phyloP scores from a whole-genome alignment of 2,888 invertebrate species.

The Cacoxenus indagator region DNA sequence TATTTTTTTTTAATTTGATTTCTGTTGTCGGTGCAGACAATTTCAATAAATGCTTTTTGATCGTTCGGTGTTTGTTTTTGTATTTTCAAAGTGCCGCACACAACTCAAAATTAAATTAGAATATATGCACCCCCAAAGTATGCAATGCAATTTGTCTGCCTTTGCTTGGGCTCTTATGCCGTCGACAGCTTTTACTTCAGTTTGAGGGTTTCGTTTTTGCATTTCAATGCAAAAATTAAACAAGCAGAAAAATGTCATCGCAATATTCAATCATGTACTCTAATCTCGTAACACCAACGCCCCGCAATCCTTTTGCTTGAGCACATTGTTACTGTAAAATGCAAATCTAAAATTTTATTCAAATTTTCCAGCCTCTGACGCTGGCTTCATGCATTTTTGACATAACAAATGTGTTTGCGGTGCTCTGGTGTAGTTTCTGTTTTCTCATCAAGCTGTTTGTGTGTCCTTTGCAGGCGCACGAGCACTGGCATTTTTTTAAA shows the following conservation, averaged over 20 bases:
- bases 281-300: neutral
- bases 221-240: neutral
- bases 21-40: neutral
- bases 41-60: neutral
- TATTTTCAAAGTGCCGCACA: neutral
- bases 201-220: neutral
- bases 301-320: neutral
- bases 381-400: neutral
- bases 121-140: neutral
- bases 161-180: too few relatives aligned
- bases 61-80: neutral
- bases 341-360: slow-evolving; percentile 6
- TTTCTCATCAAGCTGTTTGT: neutral
- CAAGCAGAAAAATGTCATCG: neutral
- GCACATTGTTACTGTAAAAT: neutral
- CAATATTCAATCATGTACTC: neutral
- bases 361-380: slow-evolving; percentile 3
- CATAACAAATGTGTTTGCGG: neutral
- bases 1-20: neutral
- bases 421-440: neutral
- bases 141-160: neutral
- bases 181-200: neutral
- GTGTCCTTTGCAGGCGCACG: neutral
- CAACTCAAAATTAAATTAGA: neutral
- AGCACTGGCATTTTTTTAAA: too few relatives aligned